Evolutionary conservation across 2,113 vertebrate genomes (phyloP).

Genomic region (Pseudorectes ferrugineus): DNA sequence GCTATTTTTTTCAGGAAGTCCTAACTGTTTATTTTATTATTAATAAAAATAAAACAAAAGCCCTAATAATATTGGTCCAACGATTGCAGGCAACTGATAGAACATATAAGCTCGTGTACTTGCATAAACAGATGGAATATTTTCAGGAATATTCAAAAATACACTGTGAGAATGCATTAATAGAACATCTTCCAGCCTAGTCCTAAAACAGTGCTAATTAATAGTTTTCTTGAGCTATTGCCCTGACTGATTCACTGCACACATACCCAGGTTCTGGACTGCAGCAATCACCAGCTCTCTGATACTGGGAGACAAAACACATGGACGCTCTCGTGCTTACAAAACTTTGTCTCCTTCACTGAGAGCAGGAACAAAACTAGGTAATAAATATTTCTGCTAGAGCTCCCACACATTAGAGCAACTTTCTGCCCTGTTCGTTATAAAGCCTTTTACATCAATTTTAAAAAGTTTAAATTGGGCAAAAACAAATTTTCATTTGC

Average conservation of each 20-base stretch:
- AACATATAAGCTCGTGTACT: background rate
- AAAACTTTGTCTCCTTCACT: background rate
- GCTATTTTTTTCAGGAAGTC: background rate
- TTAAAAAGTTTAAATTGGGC: background rate
- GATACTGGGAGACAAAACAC: background rate
- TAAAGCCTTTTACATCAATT: background rate
- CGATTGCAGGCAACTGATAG: background rate
- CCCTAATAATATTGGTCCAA: background rate
- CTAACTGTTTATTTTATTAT: background rate
- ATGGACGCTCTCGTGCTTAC: rapidly evolving
- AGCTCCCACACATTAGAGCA: background rate
- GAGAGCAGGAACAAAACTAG: background rate
- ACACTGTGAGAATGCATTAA: background rate
- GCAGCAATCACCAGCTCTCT: background rate
- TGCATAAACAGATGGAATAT: background rate
- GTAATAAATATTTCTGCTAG: background rate
- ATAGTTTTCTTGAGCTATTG: background rate
- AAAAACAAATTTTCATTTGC: background rate
- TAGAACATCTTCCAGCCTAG: background rate
- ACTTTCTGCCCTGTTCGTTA: background rate
- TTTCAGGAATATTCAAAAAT: background rate
- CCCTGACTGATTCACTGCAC: background rate
- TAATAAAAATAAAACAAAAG: background rate
- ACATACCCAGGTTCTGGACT: background rate
- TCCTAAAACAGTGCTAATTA: background rate